Percentiles rank a stretch among this genome's conserved stretches.
Conservation (phyloP, 2,113 vertebrate species). For the Phrynosoma platyrhinos region DNA sequence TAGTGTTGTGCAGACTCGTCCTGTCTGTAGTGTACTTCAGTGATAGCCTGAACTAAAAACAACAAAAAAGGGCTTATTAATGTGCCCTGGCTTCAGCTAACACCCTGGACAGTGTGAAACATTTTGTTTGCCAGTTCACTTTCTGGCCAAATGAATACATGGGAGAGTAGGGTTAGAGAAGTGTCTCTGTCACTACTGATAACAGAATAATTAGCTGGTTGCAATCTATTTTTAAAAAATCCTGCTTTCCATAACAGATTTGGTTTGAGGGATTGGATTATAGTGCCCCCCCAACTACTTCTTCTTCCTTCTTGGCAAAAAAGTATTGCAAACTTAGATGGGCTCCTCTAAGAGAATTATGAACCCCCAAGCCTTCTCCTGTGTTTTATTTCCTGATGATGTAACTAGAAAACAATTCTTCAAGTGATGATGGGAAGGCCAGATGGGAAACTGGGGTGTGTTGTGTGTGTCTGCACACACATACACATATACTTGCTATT, state of each 20-base stretch:
- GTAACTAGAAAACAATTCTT: conserved; percentile 86
- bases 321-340: conserved; percentile 9
- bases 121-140: conserved; percentile 57
- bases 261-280: conserved; percentile 5
- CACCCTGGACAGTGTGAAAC: conserved; percentile 73
- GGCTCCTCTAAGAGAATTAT: conserved; percentile 50
- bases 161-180: conserved; percentile 68
- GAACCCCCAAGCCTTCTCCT: conserved; percentile 58
- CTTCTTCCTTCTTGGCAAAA: conserved; percentile 4
- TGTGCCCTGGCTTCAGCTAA: conserved; percentile 68
- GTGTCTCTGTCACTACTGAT: conserved; percentile 72
- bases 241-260: conserved; percentile 1
- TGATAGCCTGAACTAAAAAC: conserved; percentile 64
- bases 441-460: conserved; percentile 76
- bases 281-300: too few relatives aligned
- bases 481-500: conserved; percentile 43
- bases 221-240: conserved; percentile 14
- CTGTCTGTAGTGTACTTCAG: conserved; percentile 69
- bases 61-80: conserved; percentile 46
- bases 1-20: conserved; percentile 79
- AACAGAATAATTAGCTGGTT: conserved; percentile 55
- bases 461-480: neutral
- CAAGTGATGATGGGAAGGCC: conserved; percentile 86
- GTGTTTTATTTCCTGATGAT: conserved; percentile 86
- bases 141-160: conserved; percentile 68